Conservation (phyloP, 2,888 invertebrate species). For the Orthosia cruda region DNA sequence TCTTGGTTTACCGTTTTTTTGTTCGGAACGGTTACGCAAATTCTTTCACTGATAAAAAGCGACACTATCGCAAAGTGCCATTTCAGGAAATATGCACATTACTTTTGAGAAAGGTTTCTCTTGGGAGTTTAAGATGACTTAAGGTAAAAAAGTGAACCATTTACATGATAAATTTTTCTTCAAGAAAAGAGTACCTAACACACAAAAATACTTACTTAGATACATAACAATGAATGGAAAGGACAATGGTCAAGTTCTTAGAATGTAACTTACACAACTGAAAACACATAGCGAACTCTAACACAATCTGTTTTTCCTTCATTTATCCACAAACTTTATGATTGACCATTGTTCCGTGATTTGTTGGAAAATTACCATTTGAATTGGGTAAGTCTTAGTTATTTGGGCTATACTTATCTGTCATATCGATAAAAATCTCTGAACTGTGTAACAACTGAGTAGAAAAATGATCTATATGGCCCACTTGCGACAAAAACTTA, state of each 20-base stretch:
- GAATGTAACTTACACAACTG: slow-evolving; percentile 61
- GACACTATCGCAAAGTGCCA: too few species aligned
- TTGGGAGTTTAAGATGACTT: too few species aligned
- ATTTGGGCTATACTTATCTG: neutral
- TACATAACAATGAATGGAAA: slow-evolving; percentile 43
- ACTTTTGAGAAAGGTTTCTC: too few species aligned
- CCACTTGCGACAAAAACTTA: too few species aligned
- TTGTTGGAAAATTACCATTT: slow-evolving; percentile 22
- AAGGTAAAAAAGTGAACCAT: neutral
- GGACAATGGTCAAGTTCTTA: slow-evolving; percentile 66
- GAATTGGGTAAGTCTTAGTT: slow-evolving; percentile 56
- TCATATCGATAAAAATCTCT: neutral
- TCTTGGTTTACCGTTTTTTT: too few species aligned
- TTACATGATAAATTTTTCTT: neutral
- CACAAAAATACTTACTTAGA: slow-evolving; percentile 29
- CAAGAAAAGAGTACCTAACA: neutral
- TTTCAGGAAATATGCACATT: too few species aligned
- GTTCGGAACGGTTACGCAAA: too few species aligned
- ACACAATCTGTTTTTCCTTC: slow-evolving; percentile 52
- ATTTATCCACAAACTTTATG: slow-evolving; percentile 58
- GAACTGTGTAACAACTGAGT: neutral
- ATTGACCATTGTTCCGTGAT: slow-evolving; percentile 55
- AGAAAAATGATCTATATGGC: too few species aligned
- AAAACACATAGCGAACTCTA: slow-evolving; percentile 55
- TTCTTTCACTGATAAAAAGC: too few species aligned